A percentile compares a stretch with the other conserved stretches of the same genome.
phyloP scores from a whole-genome alignment of 2,888 invertebrate genomes.

The Enchytraeus crypticus region DNA sequence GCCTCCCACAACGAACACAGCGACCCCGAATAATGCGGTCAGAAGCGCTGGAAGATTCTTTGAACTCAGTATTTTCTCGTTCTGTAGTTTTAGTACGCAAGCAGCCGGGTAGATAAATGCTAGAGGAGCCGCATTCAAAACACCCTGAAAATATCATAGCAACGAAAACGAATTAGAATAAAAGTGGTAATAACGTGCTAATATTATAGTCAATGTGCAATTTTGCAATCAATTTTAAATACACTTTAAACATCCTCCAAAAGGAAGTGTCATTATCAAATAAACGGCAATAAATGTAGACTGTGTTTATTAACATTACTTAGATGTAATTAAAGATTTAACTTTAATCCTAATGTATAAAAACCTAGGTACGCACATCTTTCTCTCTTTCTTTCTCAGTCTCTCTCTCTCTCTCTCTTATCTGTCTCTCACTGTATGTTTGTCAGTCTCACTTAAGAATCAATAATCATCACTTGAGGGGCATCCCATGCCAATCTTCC shows the following conservation, averaged over 20 bases:
- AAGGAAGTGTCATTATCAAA: background rate
- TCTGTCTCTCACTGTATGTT: no score
- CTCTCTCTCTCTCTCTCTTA: no score
- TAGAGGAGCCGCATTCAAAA: slow-evolving; percentile 70
- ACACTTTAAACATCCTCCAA: background rate
- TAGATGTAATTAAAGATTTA: background rate
- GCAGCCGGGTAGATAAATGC: slow-evolving; percentile 73
- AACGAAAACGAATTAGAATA: background rate
- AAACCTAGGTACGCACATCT: no score
- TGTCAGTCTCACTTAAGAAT: no score
- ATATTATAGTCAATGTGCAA: background rate
- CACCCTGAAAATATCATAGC: slow-evolving; percentile 57
- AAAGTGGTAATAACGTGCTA: no score
- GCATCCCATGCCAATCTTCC: no score
- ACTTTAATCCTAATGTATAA: no score
- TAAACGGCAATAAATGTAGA: background rate
- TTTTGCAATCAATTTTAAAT: background rate
- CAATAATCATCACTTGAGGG: no score
- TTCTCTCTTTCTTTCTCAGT: no score
- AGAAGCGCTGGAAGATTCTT: slow-evolving; percentile 65
- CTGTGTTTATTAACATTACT: background rate
- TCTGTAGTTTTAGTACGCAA: slow-evolving; percentile 64
- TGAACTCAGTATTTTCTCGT: slow-evolving; percentile 60
- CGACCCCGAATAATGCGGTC: slow-evolving; percentile 61
- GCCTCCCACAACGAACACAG: slow-evolving; percentile 58